Base-by-base conservation (phyloP, 2,888 invertebrate species). In the Stenchaetothrips biformis region DNA sequence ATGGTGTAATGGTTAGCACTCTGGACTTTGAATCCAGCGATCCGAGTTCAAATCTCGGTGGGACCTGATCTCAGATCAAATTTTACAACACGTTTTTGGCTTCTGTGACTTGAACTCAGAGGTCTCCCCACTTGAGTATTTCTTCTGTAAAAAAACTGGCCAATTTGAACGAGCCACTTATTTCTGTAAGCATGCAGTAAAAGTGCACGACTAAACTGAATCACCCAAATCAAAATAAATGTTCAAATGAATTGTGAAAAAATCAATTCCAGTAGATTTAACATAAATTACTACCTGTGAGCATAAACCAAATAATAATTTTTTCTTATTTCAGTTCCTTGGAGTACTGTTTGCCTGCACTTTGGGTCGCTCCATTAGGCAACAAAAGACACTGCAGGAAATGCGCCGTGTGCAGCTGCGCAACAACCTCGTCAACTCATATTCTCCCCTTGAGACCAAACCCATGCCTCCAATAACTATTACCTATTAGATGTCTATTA, bases 1-100 rank as follows among this genome's bases (percentile, higher is more conserved):
- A 90, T 90, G 90, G 89, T 90, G 90, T 90, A 90, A 90, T 88
- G 89, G 90, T 90, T 89, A 90, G 89, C 90, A 90, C 89, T 90
- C 90, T 89, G 90, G 89, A 90, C 89, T 89, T 88, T 89, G 89
- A 89, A 89, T 90, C 89, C 89, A 89, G 89, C 89, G 89, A 89
- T 89, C 89, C 89, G 89, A 89, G 89, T 89, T 89, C 89, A 89
- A 89, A 89, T 89, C 89, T 89, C 89, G 89, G 89, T 89, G 89
- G 89, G 87, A 89, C 89, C 89, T 89, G 37, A 1, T 8, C 67
- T n/a, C 7, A 0, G 37, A 25, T 25, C 25, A 3, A 9, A 0
- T 59, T 74, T 74, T 74, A 67, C 67, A 0, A 25, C 67, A n/a
- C n/a, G n/a, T 4, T 37, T 37, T 1, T 37, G 37, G 37, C 37